phyloP scores from a whole-genome alignment of 30 jellyfish, hydroid and myxozoan species.

The Hydra vulgaris region DNA sequence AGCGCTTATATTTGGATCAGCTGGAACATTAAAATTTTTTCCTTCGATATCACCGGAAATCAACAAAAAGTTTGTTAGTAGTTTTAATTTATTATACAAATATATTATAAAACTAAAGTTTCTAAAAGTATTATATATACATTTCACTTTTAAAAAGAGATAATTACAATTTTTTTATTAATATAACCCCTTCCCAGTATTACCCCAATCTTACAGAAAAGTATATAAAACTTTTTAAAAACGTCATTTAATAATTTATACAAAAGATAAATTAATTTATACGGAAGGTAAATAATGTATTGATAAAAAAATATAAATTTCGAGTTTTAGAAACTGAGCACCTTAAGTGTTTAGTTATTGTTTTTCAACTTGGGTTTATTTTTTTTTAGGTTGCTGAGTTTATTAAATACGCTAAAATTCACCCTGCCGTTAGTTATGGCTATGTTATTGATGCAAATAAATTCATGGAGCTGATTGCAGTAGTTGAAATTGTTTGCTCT shows the following conservation, averaged over 20 bases:
- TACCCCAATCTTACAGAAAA: too few relatives aligned
- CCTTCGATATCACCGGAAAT: slow-evolving; percentile 16
- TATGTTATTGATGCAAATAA: slow-evolving; percentile 60
- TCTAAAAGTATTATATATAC: too few relatives aligned
- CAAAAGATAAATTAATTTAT: too few relatives aligned
- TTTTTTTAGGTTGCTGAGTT: slow-evolving; percentile 48
- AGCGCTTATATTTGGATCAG: not conserved
- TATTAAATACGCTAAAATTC: slow-evolving; percentile 57
- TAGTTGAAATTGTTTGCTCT: slow-evolving; percentile 64
- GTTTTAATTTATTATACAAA: not conserved
- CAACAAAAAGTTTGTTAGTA: slow-evolving; percentile 9
- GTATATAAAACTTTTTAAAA: too few relatives aligned
- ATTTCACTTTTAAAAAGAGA: too few relatives aligned
- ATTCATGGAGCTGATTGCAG: slow-evolving; percentile 66
- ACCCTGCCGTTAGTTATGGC: slow-evolving; percentile 77
- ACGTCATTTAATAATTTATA: too few relatives aligned
- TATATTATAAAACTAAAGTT: not conserved
- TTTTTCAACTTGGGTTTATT: not conserved
- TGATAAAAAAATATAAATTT: too few relatives aligned
- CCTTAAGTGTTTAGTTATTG: too few relatives aligned
- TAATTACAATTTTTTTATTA: too few relatives aligned
- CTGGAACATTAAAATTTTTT: not conserved
- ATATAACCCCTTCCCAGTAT: too few relatives aligned
- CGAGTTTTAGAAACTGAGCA: too few relatives aligned
- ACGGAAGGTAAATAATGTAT: too few relatives aligned